Evolutionary conservation across 2,888 invertebrate species (phyloP), one percentile per base, ranked within the genome.

Genomic region (Mamestra brassicae): DNA sequence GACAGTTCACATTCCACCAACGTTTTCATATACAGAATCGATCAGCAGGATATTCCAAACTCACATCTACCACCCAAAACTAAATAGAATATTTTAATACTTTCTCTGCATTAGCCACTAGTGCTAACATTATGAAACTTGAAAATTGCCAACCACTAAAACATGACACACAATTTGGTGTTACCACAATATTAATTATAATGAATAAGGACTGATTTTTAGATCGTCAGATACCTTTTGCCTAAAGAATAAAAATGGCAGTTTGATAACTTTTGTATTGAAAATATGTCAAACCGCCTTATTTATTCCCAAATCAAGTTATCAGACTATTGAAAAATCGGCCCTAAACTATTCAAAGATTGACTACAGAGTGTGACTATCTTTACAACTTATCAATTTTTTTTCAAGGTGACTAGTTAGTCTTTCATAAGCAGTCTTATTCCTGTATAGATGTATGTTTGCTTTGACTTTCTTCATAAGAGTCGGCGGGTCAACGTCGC

Each of bases 361-460:
- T 60, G 7, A 36, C 13, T 60, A 72, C 34, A 57, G 13, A 26
- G 60, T 47, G 13, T 45, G 17, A 26, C 4, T 13, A 6, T 61
- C 57, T 42, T 63, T 70, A 17, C 10, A 34, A 13, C 11, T 54
- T 67, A 71, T 68, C 17, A 88, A 57, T 70, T 88, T 80, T 72
- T 94, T 94, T 80, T 95, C 94, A 78, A 95, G 88, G 81, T 96
- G 95, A 85, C 85, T 91, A 84, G 95, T 90, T 17, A 96, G 85
- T 58, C 91, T 91, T 76, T 96, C 96, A 73, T 95, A 96, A 7
- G 95, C 97, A 71, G 93, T 88, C 88, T 97, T 97, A 88, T 98
- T 98, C 79, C 97, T 95, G 82, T 97, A 97, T 65, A 97, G 94
- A 67, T 96, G 93, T 79, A 97, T 97, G 83, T 97, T 97, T 0